Evolutionary conservation across 2,888 invertebrate species (phyloP).

Genomic region (Archips crataeganus): DNA sequence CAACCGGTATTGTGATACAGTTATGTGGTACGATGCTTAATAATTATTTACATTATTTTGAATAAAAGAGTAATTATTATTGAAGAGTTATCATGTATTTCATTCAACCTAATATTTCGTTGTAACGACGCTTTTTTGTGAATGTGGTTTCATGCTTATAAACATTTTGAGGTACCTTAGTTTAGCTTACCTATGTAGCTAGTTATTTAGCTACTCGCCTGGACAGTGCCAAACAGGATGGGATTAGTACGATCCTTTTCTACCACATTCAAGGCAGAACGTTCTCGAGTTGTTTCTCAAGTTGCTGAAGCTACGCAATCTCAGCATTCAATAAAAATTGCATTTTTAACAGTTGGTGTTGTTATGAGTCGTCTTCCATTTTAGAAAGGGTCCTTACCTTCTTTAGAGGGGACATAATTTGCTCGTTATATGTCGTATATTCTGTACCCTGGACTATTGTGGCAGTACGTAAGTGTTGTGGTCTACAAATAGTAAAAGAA

Average conservation of each 20-base stretch:
- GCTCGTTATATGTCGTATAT: slow-evolving; percentile 13
- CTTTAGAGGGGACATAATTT: neutral
- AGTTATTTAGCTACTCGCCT: neutral
- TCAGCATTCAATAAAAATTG: neutral
- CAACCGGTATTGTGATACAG: slow-evolving; percentile 80
- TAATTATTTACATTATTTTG: slow-evolving; percentile 74
- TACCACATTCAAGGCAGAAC: neutral
- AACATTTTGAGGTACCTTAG: neutral
- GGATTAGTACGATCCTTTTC: neutral
- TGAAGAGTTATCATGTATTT: slow-evolving; percentile 71
- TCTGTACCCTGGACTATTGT: slow-evolving; percentile 26
- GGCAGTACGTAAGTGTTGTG: slow-evolving; percentile 47
- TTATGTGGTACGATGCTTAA: slow-evolving; percentile 77
- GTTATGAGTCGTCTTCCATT: too few relatives aligned
- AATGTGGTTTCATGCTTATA: slow-evolving; percentile 52
- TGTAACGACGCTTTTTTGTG: slow-evolving; percentile 34
- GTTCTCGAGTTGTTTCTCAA: neutral
- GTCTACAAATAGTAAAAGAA: slow-evolving; percentile 47
- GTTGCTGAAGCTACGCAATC: neutral
- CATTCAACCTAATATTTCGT: slow-evolving; percentile 67
- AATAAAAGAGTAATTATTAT: slow-evolving; percentile 79
- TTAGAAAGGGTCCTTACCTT: too few relatives aligned
- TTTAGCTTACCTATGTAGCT: too few relatives aligned
- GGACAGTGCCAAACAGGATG: neutral
- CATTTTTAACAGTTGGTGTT: neutral